These are phyloP conservation scores for Hapalemur alaotrensis DNA, from an alignment of 2,797 vertebrate genomes.

Conservation along the genomic window DNA sequence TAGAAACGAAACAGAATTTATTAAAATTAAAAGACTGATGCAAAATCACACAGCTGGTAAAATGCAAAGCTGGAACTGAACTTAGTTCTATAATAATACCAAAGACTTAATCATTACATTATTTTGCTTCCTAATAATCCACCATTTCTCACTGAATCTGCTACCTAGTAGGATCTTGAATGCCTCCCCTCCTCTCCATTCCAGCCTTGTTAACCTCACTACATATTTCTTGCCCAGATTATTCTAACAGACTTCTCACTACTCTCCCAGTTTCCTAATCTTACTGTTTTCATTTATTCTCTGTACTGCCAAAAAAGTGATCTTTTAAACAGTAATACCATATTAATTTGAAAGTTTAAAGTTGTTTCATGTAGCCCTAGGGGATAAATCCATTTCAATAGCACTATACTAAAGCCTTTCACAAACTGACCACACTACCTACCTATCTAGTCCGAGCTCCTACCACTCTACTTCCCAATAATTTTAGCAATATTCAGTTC, in stretches of 20 bases:
- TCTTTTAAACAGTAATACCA: neutral
- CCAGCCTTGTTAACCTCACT: neutral
- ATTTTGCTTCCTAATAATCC: neutral
- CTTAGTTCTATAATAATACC: neutral
- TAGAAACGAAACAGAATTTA: neutral
- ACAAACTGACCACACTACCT: neutral
- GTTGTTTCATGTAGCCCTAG: neutral
- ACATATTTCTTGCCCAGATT: neutral
- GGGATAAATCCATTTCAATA: neutral
- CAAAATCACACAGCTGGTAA: neutral
- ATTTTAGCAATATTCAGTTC: neutral
- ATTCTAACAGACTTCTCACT: neutral
- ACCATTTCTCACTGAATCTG: neutral
- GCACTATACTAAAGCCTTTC: neutral
- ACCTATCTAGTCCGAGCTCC: neutral
- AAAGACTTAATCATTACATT: neutral
- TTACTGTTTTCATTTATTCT: neutral
- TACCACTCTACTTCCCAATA: neutral
- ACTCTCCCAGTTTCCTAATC: neutral
- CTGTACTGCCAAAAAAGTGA: neutral
- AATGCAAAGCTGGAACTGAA: constrained; percentile 11
- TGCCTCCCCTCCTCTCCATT: neutral
- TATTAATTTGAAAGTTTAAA: neutral
- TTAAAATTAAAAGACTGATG: neutral
- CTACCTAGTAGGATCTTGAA: neutral